phyloP scores from a whole-genome alignment of 2,888 invertebrate genomes.

The Amiota communis region DNA sequence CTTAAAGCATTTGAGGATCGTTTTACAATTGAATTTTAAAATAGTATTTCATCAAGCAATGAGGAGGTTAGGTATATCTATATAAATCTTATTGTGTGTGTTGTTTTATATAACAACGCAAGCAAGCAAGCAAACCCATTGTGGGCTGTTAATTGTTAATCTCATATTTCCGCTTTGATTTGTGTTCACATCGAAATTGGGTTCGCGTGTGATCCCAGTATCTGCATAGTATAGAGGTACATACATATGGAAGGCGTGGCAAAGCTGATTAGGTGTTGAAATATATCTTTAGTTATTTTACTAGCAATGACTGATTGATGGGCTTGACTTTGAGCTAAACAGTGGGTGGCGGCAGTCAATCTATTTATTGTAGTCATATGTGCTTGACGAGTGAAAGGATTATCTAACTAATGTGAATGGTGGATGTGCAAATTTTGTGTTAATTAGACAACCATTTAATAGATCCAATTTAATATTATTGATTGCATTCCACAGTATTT shows the following conservation, averaged over 20 bases:
- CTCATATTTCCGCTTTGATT: conserved; percentile 31
- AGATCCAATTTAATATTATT: no score
- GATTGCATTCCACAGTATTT: no score
- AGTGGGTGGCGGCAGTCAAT: conserved; percentile 8
- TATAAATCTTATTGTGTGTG: no score
- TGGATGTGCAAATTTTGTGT: no score
- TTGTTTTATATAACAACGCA: background rate
- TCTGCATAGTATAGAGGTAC: no score
- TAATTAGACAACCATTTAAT: no score
- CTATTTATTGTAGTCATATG: background rate
- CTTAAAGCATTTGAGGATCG: conserved; percentile 12
- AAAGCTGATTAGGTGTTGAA: conserved; percentile 33
- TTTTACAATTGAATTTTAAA: conserved; percentile 19
- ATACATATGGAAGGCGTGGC: conserved; percentile 24
- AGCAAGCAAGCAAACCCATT: background rate
- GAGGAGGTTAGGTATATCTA: no score
- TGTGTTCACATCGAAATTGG: background rate
- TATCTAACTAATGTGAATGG: no score
- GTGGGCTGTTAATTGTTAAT: conserved; percentile 34
- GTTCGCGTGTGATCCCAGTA: no score
- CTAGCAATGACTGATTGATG: conserved; percentile 30
- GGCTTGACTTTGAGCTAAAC: conserved; percentile 15
- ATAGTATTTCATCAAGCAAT: background rate
- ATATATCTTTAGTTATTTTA: conserved; percentile 16
- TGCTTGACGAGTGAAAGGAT: conserved; percentile 49